Base-by-base conservation (phyloP, 2,797 vertebrate genomes). In the Erethizon dorsatum region DNA sequence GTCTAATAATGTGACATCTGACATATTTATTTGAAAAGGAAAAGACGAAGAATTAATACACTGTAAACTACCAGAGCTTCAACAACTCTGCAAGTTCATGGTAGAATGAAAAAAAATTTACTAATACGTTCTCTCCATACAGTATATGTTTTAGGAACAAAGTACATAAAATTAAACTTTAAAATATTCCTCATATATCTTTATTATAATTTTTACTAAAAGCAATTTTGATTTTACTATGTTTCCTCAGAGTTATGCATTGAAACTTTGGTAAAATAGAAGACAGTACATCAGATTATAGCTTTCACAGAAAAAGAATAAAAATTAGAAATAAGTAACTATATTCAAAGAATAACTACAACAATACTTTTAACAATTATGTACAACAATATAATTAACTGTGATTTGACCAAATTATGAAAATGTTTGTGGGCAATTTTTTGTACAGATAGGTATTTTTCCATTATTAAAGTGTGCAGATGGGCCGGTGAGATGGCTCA, bases 1-100 rank as follows among this genome's bases (percentile, higher is more conserved):
- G 91, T 96, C 97, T 96, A 96, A 93, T 96, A 94, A 97, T 96
- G 83, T 96, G 95, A 96, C 84, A 97, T 97, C 87, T 97, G 96
- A 96, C 85, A 97, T 90, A 93, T 97, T 96, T 96, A 94, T 97
- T 86, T 92, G 88, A 97, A 95, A 95, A 50, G 79, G 89, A 97
- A 97, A 94, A 65, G 90, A 97, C 95, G 82, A 95, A 92, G 61
- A 96, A 97, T 96, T 94, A 96, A 93, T 95, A 78, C 2, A 1
- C 77, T 88, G 75, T 90, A 97, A 94, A 78, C 69, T 56, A 96
- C 22, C 54, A 96, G 65, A 17, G 90, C 50, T 92, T 83, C 84
- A 96, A 94, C 33, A 96, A 63, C 18, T 90, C 59, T 14, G 50
- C 1, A 98, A 98, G 97, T 91, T 54, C 45, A 90, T 94, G 73